These are phyloP conservation scores for Drosophila pseudotakahashii DNA, from an alignment of 2,888 invertebrate genomes.

Conservation along the genomic window DNA sequence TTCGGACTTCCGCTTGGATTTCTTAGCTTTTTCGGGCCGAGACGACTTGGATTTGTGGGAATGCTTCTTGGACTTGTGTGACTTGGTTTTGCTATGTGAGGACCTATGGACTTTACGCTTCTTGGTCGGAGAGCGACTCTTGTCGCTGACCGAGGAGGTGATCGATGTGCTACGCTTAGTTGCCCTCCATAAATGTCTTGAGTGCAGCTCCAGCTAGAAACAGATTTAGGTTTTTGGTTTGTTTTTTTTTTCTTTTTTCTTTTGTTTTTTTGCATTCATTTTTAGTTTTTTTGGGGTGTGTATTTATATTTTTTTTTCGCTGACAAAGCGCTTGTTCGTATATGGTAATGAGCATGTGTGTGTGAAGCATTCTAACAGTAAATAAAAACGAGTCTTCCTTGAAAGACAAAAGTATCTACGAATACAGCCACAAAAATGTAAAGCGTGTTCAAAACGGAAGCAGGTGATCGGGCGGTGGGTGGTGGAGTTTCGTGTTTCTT, in stretches of 20 bases:
- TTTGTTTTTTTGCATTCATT: conserved; percentile 25
- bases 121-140: conserved; percentile 57
- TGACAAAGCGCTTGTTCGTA: conserved; percentile 41
- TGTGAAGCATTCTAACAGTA: conserved; percentile 39
- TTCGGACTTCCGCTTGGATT: conserved; percentile 46
- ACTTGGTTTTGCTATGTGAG: conserved; percentile 48
- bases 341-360: conserved; percentile 24
- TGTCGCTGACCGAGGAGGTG: conserved; percentile 58
- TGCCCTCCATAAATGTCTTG: conserved; percentile 73
- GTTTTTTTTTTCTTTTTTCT: background rate
- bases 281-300: conserved; percentile 25
- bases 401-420: conserved; percentile 35
- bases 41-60: conserved; percentile 63
- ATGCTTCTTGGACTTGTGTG: conserved; percentile 71
- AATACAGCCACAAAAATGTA: conserved; percentile 48
- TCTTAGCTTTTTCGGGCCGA: conserved; percentile 53
- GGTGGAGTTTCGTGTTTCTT: background rate
- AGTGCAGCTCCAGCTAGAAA: conserved; percentile 74
- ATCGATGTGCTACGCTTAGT: conserved; percentile 65
- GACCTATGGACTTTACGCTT: conserved; percentile 62
- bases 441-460: conserved; percentile 33
- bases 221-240: conserved; percentile 61
- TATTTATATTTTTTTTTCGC: conserved; percentile 9
- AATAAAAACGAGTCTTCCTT: conserved; percentile 24
- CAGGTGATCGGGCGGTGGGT: conserved; percentile 18